Base-by-base conservation (phyloP, 2,113 vertebrate species). In the Odobenus rosmarus region DNA sequence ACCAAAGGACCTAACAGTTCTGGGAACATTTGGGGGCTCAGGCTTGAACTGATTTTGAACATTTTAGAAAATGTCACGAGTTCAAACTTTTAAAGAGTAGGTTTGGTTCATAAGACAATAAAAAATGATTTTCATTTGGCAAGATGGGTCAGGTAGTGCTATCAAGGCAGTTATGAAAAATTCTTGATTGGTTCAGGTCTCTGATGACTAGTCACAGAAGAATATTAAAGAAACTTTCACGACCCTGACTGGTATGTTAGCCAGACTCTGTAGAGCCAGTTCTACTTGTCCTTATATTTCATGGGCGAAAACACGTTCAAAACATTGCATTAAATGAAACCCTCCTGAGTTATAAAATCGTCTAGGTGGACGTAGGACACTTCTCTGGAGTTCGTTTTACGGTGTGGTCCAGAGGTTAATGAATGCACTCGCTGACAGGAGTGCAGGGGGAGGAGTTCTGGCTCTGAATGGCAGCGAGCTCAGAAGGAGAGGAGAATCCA, bases 121-220 rank as follows among this genome's bases (percentile, higher is more conserved):
- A 97, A 97, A 97, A 97, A 82, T 28, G 83, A 96, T 79, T 95
- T 93, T 39, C 92, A 71, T 71, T 72, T 97, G 94, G 90, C 96
- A 88, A 96, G 87, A 96, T 92, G 82, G 86, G 53, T 79, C 82
- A 53, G 33, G 87, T 49, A 69, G 72, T 46, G n/a, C 84, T 96
- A 61, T 77, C 88, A 49, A 79, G 71, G 46, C 42, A 18, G n/a
- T 83, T 86, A 62, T 84, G 72, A 81, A 88, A 88, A 33, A 13
- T 94, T 76, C 49, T 28, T 64, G 83, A 86, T 90, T 1, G 9
- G 61, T 59, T 83, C 80, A 46, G 51, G 39, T 83, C 91, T 92
- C 88, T 24, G 80, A n/a, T 82, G 95, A 89, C 94, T 72, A 19
- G 67, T 86, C 95, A 83, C 84, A 55, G 61, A 86, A 51, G 90